These are phyloP conservation scores for Habrosyne pyritoides DNA, from an alignment of 2,888 invertebrate species.

Conservation along the genomic window DNA sequence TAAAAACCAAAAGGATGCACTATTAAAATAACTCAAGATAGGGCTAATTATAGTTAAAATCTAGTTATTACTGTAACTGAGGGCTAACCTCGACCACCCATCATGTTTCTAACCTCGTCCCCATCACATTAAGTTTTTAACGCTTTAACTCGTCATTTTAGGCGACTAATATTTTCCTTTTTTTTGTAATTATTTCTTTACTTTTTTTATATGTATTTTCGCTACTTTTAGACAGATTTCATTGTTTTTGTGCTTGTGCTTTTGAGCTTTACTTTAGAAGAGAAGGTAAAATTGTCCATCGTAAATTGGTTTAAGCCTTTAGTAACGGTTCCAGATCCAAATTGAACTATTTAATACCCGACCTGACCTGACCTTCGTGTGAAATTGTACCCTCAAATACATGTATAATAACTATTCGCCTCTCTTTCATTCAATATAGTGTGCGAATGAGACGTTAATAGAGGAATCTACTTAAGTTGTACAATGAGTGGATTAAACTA, in stretches of 20 bases:
- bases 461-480: too few relatives aligned
- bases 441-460: background rate
- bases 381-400: too few relatives aligned
- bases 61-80: background rate
- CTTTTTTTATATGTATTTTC: background rate
- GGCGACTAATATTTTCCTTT: background rate
- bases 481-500: too few relatives aligned
- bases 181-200: background rate
- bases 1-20: background rate
- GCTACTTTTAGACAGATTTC: background rate
- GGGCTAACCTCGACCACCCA: background rate
- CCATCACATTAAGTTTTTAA: slow-evolving; percentile 3
- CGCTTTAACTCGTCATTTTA: background rate
- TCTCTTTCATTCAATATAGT: background rate
- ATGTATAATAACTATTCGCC: background rate
- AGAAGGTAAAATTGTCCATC: too few relatives aligned
- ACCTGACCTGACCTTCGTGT: too few relatives aligned
- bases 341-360: too few relatives aligned
- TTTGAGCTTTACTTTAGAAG: too few relatives aligned
- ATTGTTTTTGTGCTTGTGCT: background rate
- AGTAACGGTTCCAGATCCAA: too few relatives aligned
- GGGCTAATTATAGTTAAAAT: background rate
- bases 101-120: background rate
- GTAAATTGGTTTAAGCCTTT: too few relatives aligned
- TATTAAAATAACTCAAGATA: background rate